Conservation (phyloP, 2,797 vertebrate species). For the Chanos chanos region DNA sequence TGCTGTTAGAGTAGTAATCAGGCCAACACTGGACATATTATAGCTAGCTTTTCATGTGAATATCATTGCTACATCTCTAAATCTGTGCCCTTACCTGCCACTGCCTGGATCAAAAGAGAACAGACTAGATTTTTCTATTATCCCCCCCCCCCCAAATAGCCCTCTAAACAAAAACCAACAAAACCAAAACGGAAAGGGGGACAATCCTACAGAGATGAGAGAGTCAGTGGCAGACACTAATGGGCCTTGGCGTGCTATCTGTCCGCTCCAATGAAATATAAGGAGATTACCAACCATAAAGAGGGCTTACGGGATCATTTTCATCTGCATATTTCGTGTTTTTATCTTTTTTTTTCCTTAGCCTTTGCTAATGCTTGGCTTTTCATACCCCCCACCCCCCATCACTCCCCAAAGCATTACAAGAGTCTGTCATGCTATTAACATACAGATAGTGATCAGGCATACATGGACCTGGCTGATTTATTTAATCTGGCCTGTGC, state of each 20-base stretch:
- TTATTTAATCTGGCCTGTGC: slow-evolving; percentile 1
- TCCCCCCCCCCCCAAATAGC: no score
- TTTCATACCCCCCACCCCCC: slow-evolving; percentile 9
- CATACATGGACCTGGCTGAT: no score
- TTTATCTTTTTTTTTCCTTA: not conserved
- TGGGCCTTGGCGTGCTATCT: not conserved
- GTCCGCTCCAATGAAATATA: slow-evolving; percentile 19
- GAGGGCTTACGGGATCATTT: slow-evolving; percentile 21
- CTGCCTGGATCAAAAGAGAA: no score
- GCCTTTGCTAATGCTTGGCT: slow-evolving; percentile 20
- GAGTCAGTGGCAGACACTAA: not conserved
- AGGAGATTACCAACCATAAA: slow-evolving; percentile 36
- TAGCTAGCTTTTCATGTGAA: no score
- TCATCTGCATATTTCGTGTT: slow-evolving; percentile 20
- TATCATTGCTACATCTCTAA: no score
- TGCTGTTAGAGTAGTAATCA: no score
- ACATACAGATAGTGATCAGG: not conserved
- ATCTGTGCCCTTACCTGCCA: not conserved
- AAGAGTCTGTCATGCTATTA: not conserved
- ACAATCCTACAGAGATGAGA: not conserved
- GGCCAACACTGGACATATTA: no score
- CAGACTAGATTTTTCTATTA: no score
- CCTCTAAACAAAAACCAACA: no score
- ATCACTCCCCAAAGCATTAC: not conserved
- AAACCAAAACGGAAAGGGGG: not conserved